Conservation (phyloP, 2,797 vertebrate species). For the Onychomys torridus region DNA sequence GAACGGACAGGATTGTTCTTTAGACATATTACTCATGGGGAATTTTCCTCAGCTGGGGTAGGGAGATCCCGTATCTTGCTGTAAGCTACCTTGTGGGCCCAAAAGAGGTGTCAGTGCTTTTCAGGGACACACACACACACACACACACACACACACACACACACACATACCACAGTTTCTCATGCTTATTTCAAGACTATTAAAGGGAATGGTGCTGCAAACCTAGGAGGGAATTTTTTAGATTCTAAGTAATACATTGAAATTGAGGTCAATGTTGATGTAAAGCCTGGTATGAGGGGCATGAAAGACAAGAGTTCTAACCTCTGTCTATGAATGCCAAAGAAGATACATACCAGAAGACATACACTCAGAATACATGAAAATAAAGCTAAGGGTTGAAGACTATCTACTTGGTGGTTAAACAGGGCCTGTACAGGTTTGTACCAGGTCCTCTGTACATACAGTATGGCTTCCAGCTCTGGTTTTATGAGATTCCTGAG, state of each 20-base stretch:
- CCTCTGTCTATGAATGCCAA: not conserved
- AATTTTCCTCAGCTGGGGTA: not conserved
- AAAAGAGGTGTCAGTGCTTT: not conserved
- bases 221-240: not conserved
- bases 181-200: not conserved
- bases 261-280: not conserved
- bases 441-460: not conserved
- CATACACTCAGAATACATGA: not conserved
- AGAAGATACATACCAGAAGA: not conserved
- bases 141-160: not conserved
- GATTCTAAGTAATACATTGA: not conserved
- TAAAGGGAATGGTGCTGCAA: not conserved
- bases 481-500: not conserved
- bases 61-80: not conserved
- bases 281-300: not conserved
- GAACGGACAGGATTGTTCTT: not conserved
- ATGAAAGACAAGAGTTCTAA: not conserved
- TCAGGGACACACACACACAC: not conserved
- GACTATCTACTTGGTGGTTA: not conserved
- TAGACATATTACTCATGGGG: not conserved
- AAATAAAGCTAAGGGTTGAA: not conserved
- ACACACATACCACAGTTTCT: not conserved
- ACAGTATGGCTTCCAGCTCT: not conserved
- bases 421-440: slow-evolving; percentile 1
- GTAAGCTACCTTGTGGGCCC: not conserved